Evolutionary conservation across 2,888 invertebrate species (phyloP).

Genomic region (Xylophagus ater): DNA sequence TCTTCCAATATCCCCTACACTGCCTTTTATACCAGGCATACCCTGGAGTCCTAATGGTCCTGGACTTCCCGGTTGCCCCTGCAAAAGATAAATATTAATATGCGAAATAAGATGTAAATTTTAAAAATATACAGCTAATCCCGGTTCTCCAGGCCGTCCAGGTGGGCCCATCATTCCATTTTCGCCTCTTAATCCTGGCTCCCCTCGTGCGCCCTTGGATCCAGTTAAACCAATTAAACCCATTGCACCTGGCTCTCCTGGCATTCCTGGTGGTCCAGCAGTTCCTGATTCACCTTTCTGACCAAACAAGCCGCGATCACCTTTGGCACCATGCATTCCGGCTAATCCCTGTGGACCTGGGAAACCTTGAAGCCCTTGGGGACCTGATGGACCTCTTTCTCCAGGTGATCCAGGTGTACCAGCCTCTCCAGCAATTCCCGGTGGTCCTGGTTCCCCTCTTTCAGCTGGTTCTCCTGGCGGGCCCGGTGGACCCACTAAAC

Average conservation of each 20-base stretch:
- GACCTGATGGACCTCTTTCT: constrained; percentile 60
- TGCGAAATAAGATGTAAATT: too few relatives aligned
- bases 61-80: constrained; percentile 61
- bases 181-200: constrained; percentile 65
- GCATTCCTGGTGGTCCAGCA: constrained; percentile 45
- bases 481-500: constrained; percentile 61
- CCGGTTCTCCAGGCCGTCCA: constrained; percentile 65
- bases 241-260: constrained; percentile 43
- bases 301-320: constrained; percentile 59
- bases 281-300: constrained; percentile 64
- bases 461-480: constrained; percentile 74
- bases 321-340: constrained; percentile 61
- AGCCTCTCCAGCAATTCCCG: constrained; percentile 57
- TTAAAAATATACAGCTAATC: constrained; percentile 53
- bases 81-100: constrained; percentile 4
- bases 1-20: constrained; percentile 56
- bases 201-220: constrained; percentile 63
- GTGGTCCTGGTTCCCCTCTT: constrained; percentile 62
- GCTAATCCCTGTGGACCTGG: constrained; percentile 57
- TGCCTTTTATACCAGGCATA: constrained; percentile 56
- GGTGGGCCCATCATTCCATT: constrained; percentile 62
- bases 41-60: constrained; percentile 61
- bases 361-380: constrained; percentile 57
- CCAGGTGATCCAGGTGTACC: constrained; percentile 66
- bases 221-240: constrained; percentile 51